phyloP scores from a whole-genome alignment of 37 sponge, comb jelly and placozoan genomes.

The Mnemiopsis leidyi region DNA sequence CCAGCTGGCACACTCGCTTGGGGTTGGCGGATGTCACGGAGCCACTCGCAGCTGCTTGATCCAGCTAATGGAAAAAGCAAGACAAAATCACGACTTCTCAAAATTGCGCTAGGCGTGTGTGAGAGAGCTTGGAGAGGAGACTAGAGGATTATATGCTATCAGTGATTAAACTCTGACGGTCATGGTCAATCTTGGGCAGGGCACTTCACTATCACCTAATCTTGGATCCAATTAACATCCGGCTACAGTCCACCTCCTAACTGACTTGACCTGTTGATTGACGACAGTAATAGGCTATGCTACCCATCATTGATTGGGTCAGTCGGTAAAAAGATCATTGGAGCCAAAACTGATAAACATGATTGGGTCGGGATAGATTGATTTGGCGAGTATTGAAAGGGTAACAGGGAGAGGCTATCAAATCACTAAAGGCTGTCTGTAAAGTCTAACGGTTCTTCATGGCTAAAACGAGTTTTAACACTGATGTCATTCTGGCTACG shows the following conservation, averaged over 20 bases:
- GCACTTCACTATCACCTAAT: neutral
- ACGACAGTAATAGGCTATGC: neutral
- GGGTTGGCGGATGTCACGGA: neutral
- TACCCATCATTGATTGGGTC: constrained; percentile 16
- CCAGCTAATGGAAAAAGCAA: neutral
- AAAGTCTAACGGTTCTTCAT: neutral
- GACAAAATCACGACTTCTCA: neutral
- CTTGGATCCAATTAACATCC: neutral
- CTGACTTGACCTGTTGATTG: too few relatives aligned
- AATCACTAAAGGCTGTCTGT: neutral
- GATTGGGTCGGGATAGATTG: constrained; percentile 13
- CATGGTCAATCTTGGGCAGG: neutral
- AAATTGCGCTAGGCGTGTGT: neutral
- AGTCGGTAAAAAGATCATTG: constrained; percentile 46
- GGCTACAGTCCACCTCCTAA: too few relatives aligned
- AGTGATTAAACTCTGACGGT: neutral
- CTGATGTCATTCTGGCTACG: neutral
- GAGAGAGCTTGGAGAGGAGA: neutral
- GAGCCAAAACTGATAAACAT: neutral
- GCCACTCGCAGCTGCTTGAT: neutral
- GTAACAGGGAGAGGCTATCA: neutral
- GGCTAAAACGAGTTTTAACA: neutral
- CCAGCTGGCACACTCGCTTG: neutral
- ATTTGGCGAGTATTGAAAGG: neutral
- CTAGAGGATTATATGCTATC: neutral